Conservation (phyloP, 2,888 invertebrate species). For the Isoperla grammatica region DNA sequence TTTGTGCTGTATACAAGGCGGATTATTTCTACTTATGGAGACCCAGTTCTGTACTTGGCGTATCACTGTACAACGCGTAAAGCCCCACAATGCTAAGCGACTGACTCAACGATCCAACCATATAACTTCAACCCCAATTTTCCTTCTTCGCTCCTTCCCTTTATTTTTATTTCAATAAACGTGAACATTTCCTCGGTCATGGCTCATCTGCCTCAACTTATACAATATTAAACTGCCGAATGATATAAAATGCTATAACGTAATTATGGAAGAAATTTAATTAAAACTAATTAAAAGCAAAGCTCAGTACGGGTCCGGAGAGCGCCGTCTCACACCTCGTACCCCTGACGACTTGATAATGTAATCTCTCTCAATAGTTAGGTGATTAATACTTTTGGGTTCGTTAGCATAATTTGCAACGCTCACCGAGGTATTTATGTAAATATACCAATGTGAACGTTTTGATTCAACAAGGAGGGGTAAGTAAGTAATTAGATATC, state of each 20-base stretch:
- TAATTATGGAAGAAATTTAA: conserved; percentile 45
- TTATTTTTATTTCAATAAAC: no score
- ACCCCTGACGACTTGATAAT: neutral
- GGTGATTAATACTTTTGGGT: neutral
- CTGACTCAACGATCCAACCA: no score
- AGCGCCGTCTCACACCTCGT: conserved; percentile 2
- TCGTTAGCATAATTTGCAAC: neutral
- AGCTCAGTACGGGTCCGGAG: conserved; percentile 23
- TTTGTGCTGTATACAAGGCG: no score
- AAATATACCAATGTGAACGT: neutral
- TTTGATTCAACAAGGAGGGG: neutral
- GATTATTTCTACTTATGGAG: no score
- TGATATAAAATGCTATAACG: conserved; percentile 39
- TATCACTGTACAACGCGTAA: no score
- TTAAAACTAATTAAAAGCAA: conserved; percentile 44
- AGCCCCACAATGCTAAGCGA: no score
- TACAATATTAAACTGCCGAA: no score
- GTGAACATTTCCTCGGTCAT: no score
- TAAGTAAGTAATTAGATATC: neutral
- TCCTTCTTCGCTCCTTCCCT: conserved; percentile 9
- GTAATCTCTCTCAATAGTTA: neutral
- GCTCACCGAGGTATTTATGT: neutral
- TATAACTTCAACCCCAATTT: neutral
- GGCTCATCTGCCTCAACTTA: no score
- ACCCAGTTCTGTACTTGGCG: no score